These are phyloP conservation scores for Crepidodera aurea DNA, from an alignment of 2,888 invertebrate genomes.

Conservation along the genomic window DNA sequence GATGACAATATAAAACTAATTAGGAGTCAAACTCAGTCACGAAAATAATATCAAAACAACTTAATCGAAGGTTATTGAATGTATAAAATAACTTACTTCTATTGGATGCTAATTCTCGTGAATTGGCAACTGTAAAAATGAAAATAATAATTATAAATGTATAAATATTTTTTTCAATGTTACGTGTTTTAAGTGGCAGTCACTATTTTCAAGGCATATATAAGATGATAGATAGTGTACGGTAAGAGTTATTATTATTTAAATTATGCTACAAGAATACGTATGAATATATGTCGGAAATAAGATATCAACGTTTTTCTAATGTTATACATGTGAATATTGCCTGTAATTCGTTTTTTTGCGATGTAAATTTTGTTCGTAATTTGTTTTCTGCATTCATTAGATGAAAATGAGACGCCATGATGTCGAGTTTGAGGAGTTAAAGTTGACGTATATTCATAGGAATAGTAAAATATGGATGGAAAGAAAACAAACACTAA, in stretches of 20 bases:
- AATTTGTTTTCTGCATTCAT: constrained; percentile 1
- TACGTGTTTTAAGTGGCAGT: constrained; percentile 25
- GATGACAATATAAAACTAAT: too few relatives aligned
- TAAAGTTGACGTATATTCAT: neutral
- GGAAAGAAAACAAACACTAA: neutral
- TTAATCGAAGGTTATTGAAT: constrained; percentile 43
- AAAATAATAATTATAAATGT: constrained; percentile 47
- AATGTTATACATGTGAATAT: constrained; percentile 24
- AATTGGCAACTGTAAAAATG: constrained; percentile 56
- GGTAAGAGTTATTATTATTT: constrained; percentile 23
- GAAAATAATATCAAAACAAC: constrained; percentile 40
- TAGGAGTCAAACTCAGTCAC: neutral
- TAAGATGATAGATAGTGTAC: constrained; percentile 23
- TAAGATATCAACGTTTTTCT: constrained; percentile 23
- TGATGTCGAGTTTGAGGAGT: neutral
- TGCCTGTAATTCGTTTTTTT: constrained; percentile 23
- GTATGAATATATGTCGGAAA: constrained; percentile 19
- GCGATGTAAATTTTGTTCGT: constrained; percentile 19
- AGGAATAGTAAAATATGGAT: neutral
- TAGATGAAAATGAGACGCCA: constrained; percentile 5
- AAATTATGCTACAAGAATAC: constrained; percentile 16
- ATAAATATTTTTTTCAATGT: constrained; percentile 24
- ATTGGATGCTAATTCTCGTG: constrained; percentile 54
- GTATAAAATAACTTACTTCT: constrained; percentile 52
- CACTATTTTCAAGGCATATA: constrained; percentile 12